Base-by-base conservation (phyloP, 2,113 vertebrate species). In the Esox niger region DNA sequence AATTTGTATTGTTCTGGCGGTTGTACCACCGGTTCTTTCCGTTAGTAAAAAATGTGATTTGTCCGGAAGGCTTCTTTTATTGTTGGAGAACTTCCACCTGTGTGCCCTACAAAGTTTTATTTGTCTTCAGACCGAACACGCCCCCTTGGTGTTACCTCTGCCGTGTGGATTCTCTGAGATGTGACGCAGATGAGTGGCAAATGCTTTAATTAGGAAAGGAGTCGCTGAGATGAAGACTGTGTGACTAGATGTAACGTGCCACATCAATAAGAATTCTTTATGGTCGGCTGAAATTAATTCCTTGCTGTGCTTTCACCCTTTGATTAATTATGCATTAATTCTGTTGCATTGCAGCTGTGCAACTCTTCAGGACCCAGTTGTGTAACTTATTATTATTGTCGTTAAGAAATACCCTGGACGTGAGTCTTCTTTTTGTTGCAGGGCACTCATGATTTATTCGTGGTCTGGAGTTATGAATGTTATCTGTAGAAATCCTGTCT, bases 321-420 rank as follows among this genome's bases (percentile, higher is more conserved):
- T 77, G 75, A 83, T 84, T 66, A 81, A 82, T 87, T 72, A 82
- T 79, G 66, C 68, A 74, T 49, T 59, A 62, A 69, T 68, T 31
- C 71, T 81, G 54, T 62, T 69, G 78, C 71, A 67, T 64, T 49
- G 70, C n/a, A 13, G 47, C 56, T 9, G 55, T 64, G 15, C 1
- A 46, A 56, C 62, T 59, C 71, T 9, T 38, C 67, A 47, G 70
- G 7, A 58, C 60, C 7, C 6, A 52, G 30, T n/a, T n/a, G n/a
- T 8, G 0, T 66, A 70, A 73, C 84, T 78, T 63, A 82, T 87
- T 76, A 82, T 79, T 56, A 67, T 65, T 66, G 43, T 68, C 70
- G 74, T 80, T 71, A 69, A 55, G 32, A 68, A 65, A 8, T 56
- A 57, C 43, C 62, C 13, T 6, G 66, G 68, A 68, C 66, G 27